These are phyloP conservation scores for Heterocephalus glaber DNA, from an alignment of 2,113 vertebrate genomes.

Conservation along the genomic window DNA sequence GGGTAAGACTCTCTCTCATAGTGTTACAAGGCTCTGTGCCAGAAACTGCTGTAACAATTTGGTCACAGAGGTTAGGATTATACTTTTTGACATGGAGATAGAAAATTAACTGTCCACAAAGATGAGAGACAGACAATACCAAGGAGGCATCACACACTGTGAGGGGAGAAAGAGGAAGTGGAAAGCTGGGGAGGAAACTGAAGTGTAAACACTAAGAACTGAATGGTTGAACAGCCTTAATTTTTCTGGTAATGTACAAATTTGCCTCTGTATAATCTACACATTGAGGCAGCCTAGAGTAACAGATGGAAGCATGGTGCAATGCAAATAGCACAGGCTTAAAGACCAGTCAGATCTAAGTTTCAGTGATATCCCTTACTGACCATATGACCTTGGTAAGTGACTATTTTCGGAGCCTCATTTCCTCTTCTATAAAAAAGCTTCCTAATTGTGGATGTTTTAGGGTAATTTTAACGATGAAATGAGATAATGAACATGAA, in stretches of 20 bases:
- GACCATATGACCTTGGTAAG: not conserved
- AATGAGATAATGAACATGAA: conserved; percentile 57
- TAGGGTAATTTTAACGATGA: conserved; percentile 48
- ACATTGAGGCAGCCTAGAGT: not conserved
- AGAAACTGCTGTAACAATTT: conserved; percentile 53
- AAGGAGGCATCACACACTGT: conserved; percentile 61
- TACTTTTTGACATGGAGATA: conserved; percentile 20
- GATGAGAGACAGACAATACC: conserved; percentile 67
- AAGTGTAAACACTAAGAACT: conserved; percentile 45
- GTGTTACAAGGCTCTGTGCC: conserved; percentile 27
- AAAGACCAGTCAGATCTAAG: not conserved
- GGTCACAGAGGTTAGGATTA: conserved; percentile 51
- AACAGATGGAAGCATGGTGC: not conserved
- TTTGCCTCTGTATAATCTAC: conserved; percentile 26
- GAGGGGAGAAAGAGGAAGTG: not conserved
- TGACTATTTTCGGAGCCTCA: conserved; percentile 34
- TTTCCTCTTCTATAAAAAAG: conserved; percentile 57
- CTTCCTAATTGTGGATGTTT: conserved; percentile 41
- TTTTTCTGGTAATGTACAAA: conserved; percentile 18
- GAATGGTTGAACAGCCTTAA: conserved; percentile 11
- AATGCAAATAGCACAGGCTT: not conserved
- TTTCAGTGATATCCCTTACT: conserved; percentile 47
- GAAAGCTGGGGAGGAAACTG: conserved; percentile 46
- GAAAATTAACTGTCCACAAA: conserved; percentile 63
- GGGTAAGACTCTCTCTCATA: conserved; percentile 74